phyloP scores from a whole-genome alignment of 2,888 invertebrate genomes.

The Volucella inanis region DNA sequence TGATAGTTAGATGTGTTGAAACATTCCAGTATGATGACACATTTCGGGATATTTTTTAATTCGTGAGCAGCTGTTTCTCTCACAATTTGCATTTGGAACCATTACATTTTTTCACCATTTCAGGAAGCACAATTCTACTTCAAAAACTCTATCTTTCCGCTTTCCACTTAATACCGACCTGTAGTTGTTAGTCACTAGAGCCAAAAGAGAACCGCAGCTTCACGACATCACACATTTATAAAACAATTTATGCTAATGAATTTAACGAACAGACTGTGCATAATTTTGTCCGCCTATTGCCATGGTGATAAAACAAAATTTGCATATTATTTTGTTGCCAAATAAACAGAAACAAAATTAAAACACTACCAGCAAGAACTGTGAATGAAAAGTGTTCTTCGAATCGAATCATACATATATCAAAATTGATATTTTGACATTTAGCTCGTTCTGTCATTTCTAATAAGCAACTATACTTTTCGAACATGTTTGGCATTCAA shows the following conservation, averaged over 20 bases:
- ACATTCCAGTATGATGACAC: too few relatives aligned
- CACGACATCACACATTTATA: constrained; percentile 40
- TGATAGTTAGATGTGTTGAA: too few relatives aligned
- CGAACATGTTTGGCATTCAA: constrained; percentile 24
- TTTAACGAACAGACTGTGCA: constrained; percentile 5
- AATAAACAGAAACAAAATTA: neutral
- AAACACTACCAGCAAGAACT: neutral
- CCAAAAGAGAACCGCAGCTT: constrained; percentile 20
- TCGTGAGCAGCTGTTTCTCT: too few relatives aligned
- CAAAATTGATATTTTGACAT: constrained; percentile 20
- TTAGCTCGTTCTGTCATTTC: constrained; percentile 24
- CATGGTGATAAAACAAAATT: constrained; percentile 14
- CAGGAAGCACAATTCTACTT: neutral
- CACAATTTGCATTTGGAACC: too few relatives aligned
- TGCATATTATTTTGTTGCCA: constrained; percentile 35
- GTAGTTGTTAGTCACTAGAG: constrained; percentile 14
- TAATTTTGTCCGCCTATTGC: neutral
- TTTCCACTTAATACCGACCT: constrained; percentile 13
- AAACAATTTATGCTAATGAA: constrained; percentile 44
- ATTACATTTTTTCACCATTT: too few relatives aligned
- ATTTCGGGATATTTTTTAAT: too few relatives aligned
- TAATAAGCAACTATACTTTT: constrained; percentile 9
- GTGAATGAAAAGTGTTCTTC: neutral
- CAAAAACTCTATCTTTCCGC: neutral
- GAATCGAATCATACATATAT: neutral